Conservation (phyloP, 1,140 invertebrate genomes). For the Drosophila melanogaster region DNA sequence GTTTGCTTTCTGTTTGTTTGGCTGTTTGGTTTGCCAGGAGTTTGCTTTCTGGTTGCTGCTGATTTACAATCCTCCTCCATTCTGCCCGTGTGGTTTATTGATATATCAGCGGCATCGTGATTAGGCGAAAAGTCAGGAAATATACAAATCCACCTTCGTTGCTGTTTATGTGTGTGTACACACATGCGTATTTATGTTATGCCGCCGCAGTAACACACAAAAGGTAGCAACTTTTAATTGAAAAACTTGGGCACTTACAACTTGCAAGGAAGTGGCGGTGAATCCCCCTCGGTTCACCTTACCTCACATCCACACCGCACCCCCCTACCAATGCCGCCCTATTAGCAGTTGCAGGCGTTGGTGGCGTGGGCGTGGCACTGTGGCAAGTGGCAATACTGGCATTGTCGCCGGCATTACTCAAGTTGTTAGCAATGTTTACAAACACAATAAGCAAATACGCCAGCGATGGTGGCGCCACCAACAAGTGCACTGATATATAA, state of each 20-base stretch:
- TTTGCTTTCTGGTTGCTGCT: slow-evolving; percentile 42
- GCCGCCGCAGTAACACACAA: slow-evolving; percentile 75
- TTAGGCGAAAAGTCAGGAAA: slow-evolving; percentile 57
- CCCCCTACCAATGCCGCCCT: slow-evolving; percentile 12
- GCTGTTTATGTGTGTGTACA: slow-evolving; percentile 22
- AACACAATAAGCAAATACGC: slow-evolving; percentile 81
- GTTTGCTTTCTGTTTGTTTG: slow-evolving; percentile 17
- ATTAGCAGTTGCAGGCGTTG: slow-evolving; percentile 60
- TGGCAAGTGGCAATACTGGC: slow-evolving; percentile 54
- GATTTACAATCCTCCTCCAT: slow-evolving; percentile 49
- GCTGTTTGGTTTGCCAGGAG: slow-evolving; percentile 24
- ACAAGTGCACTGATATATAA: slow-evolving; percentile 8
- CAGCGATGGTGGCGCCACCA: slow-evolving; percentile 26
- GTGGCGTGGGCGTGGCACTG: slow-evolving; percentile 25
- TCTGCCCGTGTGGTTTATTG: slow-evolving; percentile 66
- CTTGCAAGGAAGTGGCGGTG: slow-evolving; percentile 52
- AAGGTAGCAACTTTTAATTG: slow-evolving; percentile 83
- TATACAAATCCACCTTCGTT: slow-evolving; percentile 17
- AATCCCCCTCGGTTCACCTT: slow-evolving; percentile 4
- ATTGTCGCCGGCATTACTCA: slow-evolving; percentile 82
- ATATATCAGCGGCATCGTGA: slow-evolving; percentile 65
- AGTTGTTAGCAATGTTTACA: slow-evolving; percentile 82
- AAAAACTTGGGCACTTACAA: slow-evolving; percentile 83
- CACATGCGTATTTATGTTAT: slow-evolving; percentile 80
- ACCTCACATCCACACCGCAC: too few relatives aligned